A percentile compares a stretch with the other conserved stretches of the same genome.
These are phyloP conservation scores for Thrips palmi DNA, from an alignment of 1,140 invertebrate genomes.

Conservation along the genomic window DNA sequence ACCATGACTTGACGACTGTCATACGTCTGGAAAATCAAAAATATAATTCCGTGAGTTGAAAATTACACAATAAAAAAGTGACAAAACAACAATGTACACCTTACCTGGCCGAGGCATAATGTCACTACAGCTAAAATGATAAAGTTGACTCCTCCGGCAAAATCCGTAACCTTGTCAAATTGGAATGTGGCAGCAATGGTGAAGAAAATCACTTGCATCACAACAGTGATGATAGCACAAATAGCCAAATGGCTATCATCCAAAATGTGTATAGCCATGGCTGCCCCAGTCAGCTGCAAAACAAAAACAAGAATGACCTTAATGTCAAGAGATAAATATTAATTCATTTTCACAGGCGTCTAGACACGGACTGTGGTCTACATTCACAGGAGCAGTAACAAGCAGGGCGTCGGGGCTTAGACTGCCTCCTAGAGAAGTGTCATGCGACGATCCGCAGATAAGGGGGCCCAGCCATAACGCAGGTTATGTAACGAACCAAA, in stretches of 20 bases:
- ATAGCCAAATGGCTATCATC: conserved; percentile 75
- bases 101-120: conserved; percentile 64
- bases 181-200: conserved; percentile 65
- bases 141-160: conserved; percentile 81
- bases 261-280: conserved; percentile 47
- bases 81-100: conserved; percentile 3
- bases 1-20: conserved; percentile 74
- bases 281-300: too few relatives aligned
- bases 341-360: too few relatives aligned
- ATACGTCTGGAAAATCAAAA: conserved; percentile 41
- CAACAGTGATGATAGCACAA: conserved; percentile 69
- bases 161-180: conserved; percentile 79
- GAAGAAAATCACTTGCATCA: conserved; percentile 79
- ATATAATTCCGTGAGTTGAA: conserved; percentile 1
- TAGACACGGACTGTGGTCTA: too few relatives aligned
- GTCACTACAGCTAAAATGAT: conserved; percentile 72
- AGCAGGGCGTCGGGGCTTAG: too few relatives aligned
- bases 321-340: too few relatives aligned
- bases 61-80: background rate
- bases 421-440: too few relatives aligned
- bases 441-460: too few relatives aligned
- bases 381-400: too few relatives aligned
- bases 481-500: too few relatives aligned
- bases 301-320: too few relatives aligned
- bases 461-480: too few relatives aligned